Base-by-base conservation (phyloP, 2,888 invertebrate species). In the Drosophila suboccidentalis region DNA sequence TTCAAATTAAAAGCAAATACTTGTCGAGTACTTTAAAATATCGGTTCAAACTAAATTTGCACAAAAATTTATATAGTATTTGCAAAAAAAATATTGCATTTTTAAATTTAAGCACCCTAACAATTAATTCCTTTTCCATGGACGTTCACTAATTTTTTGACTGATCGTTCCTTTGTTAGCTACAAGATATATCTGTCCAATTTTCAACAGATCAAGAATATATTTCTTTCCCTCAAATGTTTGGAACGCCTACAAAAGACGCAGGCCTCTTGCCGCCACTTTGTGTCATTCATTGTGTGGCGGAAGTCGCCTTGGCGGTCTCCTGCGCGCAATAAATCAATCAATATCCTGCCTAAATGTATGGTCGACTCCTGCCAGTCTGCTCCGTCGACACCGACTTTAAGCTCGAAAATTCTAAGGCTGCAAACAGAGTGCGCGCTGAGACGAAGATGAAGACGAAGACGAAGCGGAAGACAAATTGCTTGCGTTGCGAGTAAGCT, bases 261-360 rank as follows among this genome's bases (percentile, higher is more conserved):
- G 9, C 34, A 54, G 47, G 57, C 61, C 61, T 49, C 74, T 44
- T 58, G 54, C 66, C 75, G 49, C 54, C 57, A 54, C 55, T 60
- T 75, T 61, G 71, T 50, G 80, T 71, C 76, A 79, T 71, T 79
- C 80, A 77, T 79, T 75, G 80, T 79, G 71, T 62, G 71, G 47
- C 41, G 54, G 39, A 74, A 59, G 70, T 68, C 76, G 68, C 58
- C 68, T 60, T 36, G 62, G 62, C 66, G 60, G 53, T 57, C 34
- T 69, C 19, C 75, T 74, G 67, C 71, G 75, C 76, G 76, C 76
- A 76, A 76, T 76, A 76, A 76, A 78, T 76, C 76, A 76, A 78
- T 76, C 76, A 76, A 76, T 76, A 78, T 78, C 75, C 75, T 69
- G 69, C 75, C 75, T 62, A 71, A 79, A 78, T 71, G 64, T 79